These are phyloP conservation scores for Melinopterus prodromus DNA, from an alignment of 2,888 invertebrate species.

Conservation along the genomic window DNA sequence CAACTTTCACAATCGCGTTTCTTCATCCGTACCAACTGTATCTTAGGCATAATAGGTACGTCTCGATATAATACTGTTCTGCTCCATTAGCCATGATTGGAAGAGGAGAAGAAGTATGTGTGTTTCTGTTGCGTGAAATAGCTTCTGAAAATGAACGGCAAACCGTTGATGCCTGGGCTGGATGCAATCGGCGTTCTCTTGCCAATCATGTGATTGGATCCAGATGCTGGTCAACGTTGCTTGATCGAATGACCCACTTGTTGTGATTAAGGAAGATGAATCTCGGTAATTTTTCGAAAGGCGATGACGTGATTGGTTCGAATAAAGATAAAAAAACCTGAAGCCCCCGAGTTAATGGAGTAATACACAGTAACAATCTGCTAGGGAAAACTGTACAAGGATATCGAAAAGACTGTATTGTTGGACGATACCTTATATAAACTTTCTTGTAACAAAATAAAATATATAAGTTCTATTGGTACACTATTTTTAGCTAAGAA, in stretches of 20 bases:
- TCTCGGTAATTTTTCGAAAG: background rate
- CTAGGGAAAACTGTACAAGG: no score
- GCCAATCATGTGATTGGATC: background rate
- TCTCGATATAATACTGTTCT: background rate
- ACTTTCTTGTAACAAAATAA: no score
- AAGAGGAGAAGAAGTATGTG: background rate
- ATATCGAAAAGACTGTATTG: no score
- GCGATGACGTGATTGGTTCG: background rate
- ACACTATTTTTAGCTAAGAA: no score
- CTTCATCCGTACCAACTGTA: background rate
- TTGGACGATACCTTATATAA: no score
- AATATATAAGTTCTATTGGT: no score
- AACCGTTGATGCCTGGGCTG: background rate
- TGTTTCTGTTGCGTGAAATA: background rate
- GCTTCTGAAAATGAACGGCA: background rate
- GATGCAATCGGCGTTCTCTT: background rate
- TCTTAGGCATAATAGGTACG: background rate
- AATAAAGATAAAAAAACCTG: background rate
- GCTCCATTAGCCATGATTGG: background rate
- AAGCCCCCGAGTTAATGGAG: no score
- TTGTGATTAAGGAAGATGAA: background rate
- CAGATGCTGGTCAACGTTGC: background rate
- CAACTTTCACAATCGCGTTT: no score
- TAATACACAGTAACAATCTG: no score
- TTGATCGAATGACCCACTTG: background rate